Evolutionary conservation across 2,797 vertebrate species (phyloP), one percentile per base, ranked within the genome.

Genomic region (Propithecus deckenii): DNA sequence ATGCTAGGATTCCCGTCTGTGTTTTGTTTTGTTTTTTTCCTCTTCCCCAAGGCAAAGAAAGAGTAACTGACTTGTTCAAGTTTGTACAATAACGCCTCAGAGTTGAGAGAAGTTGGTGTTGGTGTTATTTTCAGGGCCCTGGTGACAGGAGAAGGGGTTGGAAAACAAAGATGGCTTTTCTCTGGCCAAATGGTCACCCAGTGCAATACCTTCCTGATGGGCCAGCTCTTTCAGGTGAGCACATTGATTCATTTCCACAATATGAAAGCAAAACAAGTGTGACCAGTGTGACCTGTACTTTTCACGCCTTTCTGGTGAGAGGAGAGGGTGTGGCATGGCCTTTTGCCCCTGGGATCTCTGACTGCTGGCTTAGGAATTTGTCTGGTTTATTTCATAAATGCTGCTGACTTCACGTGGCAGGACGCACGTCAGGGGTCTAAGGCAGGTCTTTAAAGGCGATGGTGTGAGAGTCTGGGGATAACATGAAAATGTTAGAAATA

Each of bases 141-240:
- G 30, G 94, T 86, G 71, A 96, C 10, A 67, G 61, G 90, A 89
- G 78, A 79, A n/a, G 79, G 79, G 81, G 14, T 59, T 93, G 57
- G 76, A 79, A 97, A 94, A 97, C 93, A 95, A 94, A 97, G 93
- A 86, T 94, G 65, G 79, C 79, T 95, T 94, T 96, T 96, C 79
- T 96, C 32, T 30, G 80, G 71, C 93, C 86, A 86, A 85, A 74
- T n/a, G 46, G 83, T 94, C 86, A 94, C 91, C 93, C 59, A 63
- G 15, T 57, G 38, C 93, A 97, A 89, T n/a, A 41, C 81, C 50
- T 96, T 91, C 48, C 67, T 17, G 14, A 35, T 17, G 78, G 86
- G 72, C 41, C 41, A 38, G 91, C 48, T 78, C 71, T 75, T 59
- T 89, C 59, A 93, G 93, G 96, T 96, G 80, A 94, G 61, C 55